Evolutionary conservation across 2,888 invertebrate species (phyloP), one percentile per base, ranked within the genome.

Genomic region (Acanthopleura granulata): DNA sequence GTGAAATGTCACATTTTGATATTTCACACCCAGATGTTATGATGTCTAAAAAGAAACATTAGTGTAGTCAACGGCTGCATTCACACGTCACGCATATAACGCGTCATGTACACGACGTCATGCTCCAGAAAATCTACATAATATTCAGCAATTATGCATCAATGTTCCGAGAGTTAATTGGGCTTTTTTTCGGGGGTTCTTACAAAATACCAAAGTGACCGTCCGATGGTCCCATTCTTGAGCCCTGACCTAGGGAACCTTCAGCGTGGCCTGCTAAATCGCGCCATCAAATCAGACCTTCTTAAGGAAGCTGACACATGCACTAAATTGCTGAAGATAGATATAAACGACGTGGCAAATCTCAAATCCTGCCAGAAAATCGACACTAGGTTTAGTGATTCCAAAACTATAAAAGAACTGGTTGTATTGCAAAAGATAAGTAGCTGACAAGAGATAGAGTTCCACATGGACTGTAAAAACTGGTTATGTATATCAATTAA

Each of bases 61-160:
- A n/a, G n/a, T n/a, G n/a, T n/a, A n/a, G n/a, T n/a, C n/a, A n/a
- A n/a, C n/a, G n/a, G n/a, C n/a, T n/a, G n/a, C n/a, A n/a, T n/a
- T n/a, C n/a, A n/a, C n/a, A n/a, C n/a, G n/a, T n/a, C n/a, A n/a
- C n/a, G n/a, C n/a, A n/a, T n/a, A n/a, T n/a, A n/a, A n/a, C n/a
- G n/a, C n/a, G n/a, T n/a, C n/a, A n/a, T n/a, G n/a, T n/a, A n/a
- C n/a, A n/a, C n/a, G n/a, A n/a, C n/a, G n/a, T n/a, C n/a, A n/a
- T n/a, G n/a, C n/a, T n/a, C n/a, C n/a, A n/a, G n/a, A 40, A 40
- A 40, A 40, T 40, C 40, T 6, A 40, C 57, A 12, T n/a, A 70
- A 74, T 50, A 74, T 78, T 75, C 50, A 78, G 1, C 79, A 79
- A 49, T 51, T 79, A 9, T 30, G 62, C 18, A 80, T 80, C 78